Conservation (phyloP, 2,888 invertebrate species). For the Eupithecia tripunctaria region DNA sequence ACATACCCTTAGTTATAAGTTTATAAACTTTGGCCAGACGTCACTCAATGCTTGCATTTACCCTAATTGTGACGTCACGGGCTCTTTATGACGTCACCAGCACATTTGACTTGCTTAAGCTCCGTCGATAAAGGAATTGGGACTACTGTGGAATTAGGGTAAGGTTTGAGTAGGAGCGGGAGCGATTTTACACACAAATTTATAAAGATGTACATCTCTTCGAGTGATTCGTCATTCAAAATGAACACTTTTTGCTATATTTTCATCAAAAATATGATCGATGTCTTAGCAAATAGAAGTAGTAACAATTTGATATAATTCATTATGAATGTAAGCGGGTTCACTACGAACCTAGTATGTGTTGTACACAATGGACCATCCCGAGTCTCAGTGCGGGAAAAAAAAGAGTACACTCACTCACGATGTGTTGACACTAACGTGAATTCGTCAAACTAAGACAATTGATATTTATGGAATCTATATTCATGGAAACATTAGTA, state of each 20-base stretch:
- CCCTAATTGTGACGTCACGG: constrained; percentile 64
- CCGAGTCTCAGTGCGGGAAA: too few relatives aligned
- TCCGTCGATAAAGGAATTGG: constrained; percentile 62
- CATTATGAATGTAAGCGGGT: too few relatives aligned
- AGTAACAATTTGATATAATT: background rate
- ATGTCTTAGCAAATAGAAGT: background rate
- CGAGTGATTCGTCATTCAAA: background rate
- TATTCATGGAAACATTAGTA: background rate
- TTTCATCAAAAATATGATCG: background rate
- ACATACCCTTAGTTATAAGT: constrained; percentile 15
- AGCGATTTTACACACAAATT: constrained; percentile 15
- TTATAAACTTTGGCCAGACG: constrained; percentile 30
- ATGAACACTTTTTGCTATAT: background rate
- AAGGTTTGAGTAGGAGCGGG: constrained; percentile 41
- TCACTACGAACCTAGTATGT: too few relatives aligned
- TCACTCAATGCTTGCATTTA: constrained; percentile 60
- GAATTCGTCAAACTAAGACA: too few relatives aligned
- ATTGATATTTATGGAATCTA: too few relatives aligned
- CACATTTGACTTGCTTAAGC: constrained; percentile 54
- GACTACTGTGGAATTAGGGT: constrained; percentile 41
- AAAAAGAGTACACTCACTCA: too few relatives aligned
- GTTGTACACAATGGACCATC: too few relatives aligned
- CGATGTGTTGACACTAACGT: too few relatives aligned
- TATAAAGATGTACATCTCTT: background rate
- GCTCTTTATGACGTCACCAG: constrained; percentile 60